A percentile compares a stretch with the other conserved stretches of the same genome.
Conservation (phyloP, 2,797 vertebrate species). For the Rhinoraja longicauda region DNA sequence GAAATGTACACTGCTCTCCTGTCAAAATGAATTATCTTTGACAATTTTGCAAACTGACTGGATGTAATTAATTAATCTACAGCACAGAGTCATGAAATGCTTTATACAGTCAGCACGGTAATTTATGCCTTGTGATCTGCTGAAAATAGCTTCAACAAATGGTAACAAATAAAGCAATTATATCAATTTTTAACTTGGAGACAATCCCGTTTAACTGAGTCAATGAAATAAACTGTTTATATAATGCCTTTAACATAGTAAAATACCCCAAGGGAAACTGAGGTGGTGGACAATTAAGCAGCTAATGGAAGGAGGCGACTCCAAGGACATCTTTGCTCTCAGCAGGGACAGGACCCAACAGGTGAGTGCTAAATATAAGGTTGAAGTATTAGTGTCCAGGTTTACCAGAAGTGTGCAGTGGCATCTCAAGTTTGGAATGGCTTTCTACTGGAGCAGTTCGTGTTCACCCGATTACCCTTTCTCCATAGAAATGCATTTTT, state of each 20-base stretch:
- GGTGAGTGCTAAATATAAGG: too few relatives aligned
- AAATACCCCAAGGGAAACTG: background rate
- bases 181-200: background rate
- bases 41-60: background rate
- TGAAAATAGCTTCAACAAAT: background rate
- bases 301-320: too few relatives aligned
- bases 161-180: background rate
- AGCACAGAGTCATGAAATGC: background rate
- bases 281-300: background rate
- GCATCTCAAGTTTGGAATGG: too few relatives aligned
- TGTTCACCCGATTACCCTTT: too few relatives aligned
- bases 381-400: too few relatives aligned
- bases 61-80: conserved; percentile 27
- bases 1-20: background rate
- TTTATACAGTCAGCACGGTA: conserved; percentile 2
- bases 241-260: background rate
- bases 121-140: conserved; percentile 1
- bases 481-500: too few relatives aligned
- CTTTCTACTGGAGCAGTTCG: too few relatives aligned
- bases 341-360: too few relatives aligned
- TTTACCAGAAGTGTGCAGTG: too few relatives aligned
- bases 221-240: background rate
- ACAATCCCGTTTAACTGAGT: background rate
- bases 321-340: too few relatives aligned
- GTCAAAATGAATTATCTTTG: background rate